phyloP scores from a whole-genome alignment of 2,113 vertebrate species.

The Felis chaus region DNA sequence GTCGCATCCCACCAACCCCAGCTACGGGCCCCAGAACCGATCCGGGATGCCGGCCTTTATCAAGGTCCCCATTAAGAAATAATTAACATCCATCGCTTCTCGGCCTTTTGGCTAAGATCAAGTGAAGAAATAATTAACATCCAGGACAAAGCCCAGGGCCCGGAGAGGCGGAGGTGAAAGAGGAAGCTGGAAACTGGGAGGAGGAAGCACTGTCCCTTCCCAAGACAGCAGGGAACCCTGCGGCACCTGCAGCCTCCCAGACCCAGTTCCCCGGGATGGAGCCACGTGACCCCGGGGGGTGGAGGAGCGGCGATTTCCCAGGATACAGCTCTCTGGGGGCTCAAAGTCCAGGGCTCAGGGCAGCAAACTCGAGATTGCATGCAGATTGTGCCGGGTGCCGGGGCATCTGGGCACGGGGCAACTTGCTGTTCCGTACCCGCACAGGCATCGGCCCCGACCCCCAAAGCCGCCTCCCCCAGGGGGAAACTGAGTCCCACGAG shows the following conservation, averaged over 20 bases:
- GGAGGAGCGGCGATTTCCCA: background rate
- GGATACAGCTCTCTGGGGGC: background rate
- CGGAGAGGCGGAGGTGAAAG: background rate
- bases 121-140: background rate
- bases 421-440: rapidly evolving
- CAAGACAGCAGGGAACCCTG: background rate
- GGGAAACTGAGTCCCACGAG: background rate
- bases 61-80: background rate
- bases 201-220: background rate
- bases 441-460: background rate
- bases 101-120: too few relatives aligned
- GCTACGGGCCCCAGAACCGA: rapidly evolving
- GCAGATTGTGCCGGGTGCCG: too few relatives aligned
- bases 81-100: background rate
- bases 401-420: rapidly evolving
- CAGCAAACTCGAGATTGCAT: background rate
- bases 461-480: background rate
- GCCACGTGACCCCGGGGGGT: background rate
- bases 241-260: background rate
- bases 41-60: background rate
- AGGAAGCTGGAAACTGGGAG: background rate
- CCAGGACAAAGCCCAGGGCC: constrained; percentile 1
- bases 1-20: background rate
- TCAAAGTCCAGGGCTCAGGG: constrained; percentile 22
- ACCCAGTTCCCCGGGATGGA: background rate